A percentile compares a stretch with the other conserved stretches of the same genome.
These are phyloP conservation scores for Oreocharis arfaki DNA, from an alignment of 2,113 vertebrate genomes.

Conservation along the genomic window DNA sequence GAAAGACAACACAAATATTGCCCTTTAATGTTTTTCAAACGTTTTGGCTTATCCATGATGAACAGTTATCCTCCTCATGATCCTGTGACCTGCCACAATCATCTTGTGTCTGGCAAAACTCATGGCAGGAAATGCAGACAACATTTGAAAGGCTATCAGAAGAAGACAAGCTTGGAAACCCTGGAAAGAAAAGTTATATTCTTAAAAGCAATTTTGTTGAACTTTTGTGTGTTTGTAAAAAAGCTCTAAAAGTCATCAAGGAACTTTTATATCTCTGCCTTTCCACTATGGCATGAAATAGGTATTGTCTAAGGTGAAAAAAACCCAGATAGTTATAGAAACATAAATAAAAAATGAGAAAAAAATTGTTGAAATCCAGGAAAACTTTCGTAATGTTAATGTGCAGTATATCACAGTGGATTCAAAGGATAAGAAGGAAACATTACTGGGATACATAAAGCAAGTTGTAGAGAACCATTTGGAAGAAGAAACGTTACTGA, in stretches of 20 bases:
- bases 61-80: neutral
- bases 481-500: neutral
- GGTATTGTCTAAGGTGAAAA: neutral
- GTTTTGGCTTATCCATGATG: neutral
- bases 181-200: neutral
- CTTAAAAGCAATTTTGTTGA: neutral
- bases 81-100: neutral
- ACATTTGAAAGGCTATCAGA: neutral
- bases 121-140: neutral
- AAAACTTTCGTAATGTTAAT: neutral
- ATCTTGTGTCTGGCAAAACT: neutral
- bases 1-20: neutral
- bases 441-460: neutral
- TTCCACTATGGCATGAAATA: neutral
- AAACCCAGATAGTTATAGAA: neutral
- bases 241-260: neutral
- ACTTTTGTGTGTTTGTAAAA: neutral
- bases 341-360: neutral
- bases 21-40: neutral
- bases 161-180: neutral
- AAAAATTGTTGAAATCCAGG: neutral
- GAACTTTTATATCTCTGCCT: neutral
- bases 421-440: neutral
- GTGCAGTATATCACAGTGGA: neutral
- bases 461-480: neutral